Evolutionary conservation across 2,113 vertebrate species (phyloP).

Genomic region (Synodontis membranacea): DNA sequence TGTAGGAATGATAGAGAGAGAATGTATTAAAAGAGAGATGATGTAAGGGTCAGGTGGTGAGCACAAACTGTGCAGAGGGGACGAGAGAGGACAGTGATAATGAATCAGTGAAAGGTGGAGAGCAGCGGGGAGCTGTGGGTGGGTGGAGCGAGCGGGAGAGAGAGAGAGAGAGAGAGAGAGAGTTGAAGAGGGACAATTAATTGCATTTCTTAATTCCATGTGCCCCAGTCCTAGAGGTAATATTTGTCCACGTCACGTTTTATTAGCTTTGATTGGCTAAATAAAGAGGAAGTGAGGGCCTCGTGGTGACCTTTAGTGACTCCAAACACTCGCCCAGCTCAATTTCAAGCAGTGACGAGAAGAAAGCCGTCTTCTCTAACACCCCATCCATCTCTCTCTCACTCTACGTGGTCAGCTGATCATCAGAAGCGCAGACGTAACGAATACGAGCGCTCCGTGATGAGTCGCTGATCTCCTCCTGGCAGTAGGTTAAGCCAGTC

Average conservation of each 20-base stretch:
- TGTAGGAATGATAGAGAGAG: background rate
- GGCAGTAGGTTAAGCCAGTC: background rate
- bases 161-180: background rate
- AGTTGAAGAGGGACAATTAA: background rate
- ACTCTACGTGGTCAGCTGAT: background rate
- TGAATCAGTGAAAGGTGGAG: conserved; percentile 41
- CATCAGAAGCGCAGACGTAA: background rate
- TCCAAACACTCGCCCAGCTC: background rate
- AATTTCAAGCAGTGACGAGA: background rate
- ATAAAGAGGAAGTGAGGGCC: conserved; percentile 23
- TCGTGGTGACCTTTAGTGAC: conserved; percentile 34
- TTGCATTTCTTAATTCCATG: conserved; percentile 21
- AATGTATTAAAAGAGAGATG: conserved; percentile 9
- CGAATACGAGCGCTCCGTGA: background rate
- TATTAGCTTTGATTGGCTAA: conserved; percentile 41
- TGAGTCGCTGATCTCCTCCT: background rate
- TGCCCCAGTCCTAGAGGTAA: conserved; percentile 22
- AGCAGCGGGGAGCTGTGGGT: conserved; percentile 18
- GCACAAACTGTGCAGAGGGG: conserved; percentile 35
- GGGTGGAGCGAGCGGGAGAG: background rate
- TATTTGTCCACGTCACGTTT: conserved; percentile 37
- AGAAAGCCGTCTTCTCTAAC: background rate
- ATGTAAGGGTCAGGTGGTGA: conserved; percentile 37
- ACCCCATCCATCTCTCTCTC: background rate
- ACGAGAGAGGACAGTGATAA: conserved; percentile 38